Percentiles rank a stretch among this genome's conserved stretches.
These are phyloP conservation scores for Lutjanus campechanus DNA, from an alignment of 2,797 vertebrate genomes.

Conservation along the genomic window DNA sequence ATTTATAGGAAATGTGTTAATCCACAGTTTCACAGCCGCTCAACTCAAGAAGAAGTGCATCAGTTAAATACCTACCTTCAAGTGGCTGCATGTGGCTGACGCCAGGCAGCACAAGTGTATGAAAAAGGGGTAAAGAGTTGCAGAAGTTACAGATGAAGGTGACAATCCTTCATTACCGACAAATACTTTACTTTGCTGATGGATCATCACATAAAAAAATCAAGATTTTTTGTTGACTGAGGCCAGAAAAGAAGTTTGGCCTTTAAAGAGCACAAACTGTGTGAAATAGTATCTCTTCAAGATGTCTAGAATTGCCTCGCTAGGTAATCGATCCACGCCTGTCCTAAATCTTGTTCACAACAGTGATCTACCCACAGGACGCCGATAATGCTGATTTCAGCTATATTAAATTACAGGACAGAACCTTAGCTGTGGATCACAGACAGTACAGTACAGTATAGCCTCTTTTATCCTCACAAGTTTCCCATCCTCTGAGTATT, in stretches of 20 bases:
- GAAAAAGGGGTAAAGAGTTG: too few species aligned
- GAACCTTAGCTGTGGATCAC: conserved; percentile 36
- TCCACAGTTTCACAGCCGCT: too few species aligned
- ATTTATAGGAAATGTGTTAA: too few species aligned
- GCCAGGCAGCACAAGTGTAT: too few species aligned
- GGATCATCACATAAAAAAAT: not conserved
- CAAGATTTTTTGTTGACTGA: not conserved
- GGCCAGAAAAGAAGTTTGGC: not conserved
- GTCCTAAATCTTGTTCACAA: conserved; percentile 68
- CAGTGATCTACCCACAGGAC: conserved; percentile 56
- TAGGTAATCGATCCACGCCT: conserved; percentile 62
- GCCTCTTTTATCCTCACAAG: conserved; percentile 20
- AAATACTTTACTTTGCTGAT: conserved; percentile 14
- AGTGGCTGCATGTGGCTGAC: too few species aligned
- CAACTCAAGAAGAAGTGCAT: too few species aligned
- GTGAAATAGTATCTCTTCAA: conserved; percentile 51
- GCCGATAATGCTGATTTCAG: conserved; percentile 61
- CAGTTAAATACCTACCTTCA: too few species aligned
- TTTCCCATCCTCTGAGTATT: conserved; percentile 28
- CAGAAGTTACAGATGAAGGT: too few species aligned
- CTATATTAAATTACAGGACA: conserved; percentile 56
- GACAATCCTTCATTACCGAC: too few species aligned
- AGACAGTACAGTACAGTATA: conserved; percentile 4
- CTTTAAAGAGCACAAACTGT: conserved; percentile 16
- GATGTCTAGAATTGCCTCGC: conserved; percentile 58